Evolutionary conservation across 2,888 invertebrate species (phyloP).

Genomic region (Gari tellinella): DNA sequence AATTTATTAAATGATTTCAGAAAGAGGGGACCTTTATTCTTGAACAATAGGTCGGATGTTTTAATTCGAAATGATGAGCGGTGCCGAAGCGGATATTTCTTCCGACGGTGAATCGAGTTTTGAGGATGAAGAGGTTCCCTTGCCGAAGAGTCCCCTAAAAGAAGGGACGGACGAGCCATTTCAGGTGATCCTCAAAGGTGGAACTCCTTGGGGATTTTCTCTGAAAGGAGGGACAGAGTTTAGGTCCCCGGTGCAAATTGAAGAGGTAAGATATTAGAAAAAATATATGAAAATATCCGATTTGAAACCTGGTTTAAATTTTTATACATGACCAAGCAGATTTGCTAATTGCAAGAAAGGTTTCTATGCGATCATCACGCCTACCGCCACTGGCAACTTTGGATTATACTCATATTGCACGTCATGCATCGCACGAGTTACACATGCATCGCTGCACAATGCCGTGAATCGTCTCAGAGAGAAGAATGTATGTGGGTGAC

Average conservation of each 20-base stretch:
- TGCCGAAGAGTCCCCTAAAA: conserved; percentile 54
- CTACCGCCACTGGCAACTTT: no score
- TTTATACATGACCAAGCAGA: not conserved
- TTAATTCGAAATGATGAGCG: conserved; percentile 40
- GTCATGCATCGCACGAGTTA: no score
- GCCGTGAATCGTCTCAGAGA: no score
- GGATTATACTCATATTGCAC: no score
- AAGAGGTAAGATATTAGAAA: conserved; percentile 67
- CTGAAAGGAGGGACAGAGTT: conserved; percentile 68
- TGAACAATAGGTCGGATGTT: not conserved
- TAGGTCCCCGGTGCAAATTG: conserved; percentile 67
- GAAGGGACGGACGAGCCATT: conserved; percentile 64
- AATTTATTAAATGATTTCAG: not conserved
- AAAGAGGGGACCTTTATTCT: not conserved
- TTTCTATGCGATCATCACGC: no score
- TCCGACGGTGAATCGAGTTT: conserved; percentile 51
- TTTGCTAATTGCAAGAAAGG: no score
- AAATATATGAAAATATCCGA: not conserved
- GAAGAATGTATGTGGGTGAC: no score
- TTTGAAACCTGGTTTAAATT: not conserved
- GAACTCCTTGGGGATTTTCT: conserved; percentile 78
- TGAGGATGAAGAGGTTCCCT: conserved; percentile 48
- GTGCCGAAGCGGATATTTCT: conserved; percentile 53
- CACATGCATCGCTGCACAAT: no score
- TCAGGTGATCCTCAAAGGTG: conserved; percentile 74